Conservation (phyloP, 2,113 vertebrate species). For the Felis catus region F.catus_Fca126_mat1.0 CM031413.1:120793001-120793500, state of each 20-base stretch:
- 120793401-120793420: conserved; percentile 83
- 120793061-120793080: no score
- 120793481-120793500: rapidly evolving
- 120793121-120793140: no score
- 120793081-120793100: no score
- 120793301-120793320: not conserved
- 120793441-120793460: conserved; percentile 76
- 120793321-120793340: conserved; percentile 93
- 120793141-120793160: no score
- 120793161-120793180: no score
- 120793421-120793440: conserved; percentile 85
- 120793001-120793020: no score
- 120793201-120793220: no score
- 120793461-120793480: conserved; percentile 32
- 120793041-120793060: no score
- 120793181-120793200: no score
- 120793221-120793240: not conserved
- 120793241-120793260: not conserved
- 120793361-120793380: conserved; percentile 88
- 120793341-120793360: conserved; percentile 93
- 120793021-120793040: no score
- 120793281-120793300: rapidly evolving
- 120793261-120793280: no score
- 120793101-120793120: no score
- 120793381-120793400: conserved; percentile 89